A percentile compares a stretch with the other conserved stretches of the same genome.
These are phyloP conservation scores for Nephrotoma flavescens DNA, from an alignment of 2,888 invertebrate genomes.

Conservation along the genomic window DNA sequence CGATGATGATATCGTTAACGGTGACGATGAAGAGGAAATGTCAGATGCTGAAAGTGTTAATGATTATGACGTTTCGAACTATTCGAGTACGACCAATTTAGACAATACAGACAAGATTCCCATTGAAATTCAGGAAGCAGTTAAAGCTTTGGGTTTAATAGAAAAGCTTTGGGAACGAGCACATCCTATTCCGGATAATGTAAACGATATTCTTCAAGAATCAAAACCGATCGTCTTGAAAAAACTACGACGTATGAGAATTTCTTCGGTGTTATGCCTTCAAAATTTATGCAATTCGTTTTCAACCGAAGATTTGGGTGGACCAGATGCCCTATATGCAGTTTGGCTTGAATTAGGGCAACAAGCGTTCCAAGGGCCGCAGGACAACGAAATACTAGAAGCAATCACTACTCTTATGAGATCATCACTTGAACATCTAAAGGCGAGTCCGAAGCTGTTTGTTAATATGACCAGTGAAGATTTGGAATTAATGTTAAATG, in stretches of 20 bases:
- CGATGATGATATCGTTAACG: conserved; percentile 35
- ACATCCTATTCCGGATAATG: conserved; percentile 37
- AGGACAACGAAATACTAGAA: conserved; percentile 42
- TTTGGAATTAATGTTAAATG: conserved; percentile 40
- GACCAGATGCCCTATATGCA: conserved; percentile 41
- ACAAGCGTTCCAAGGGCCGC: conserved; percentile 40
- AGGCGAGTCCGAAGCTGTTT: conserved; percentile 35
- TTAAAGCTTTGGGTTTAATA: conserved; percentile 42
- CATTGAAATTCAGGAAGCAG: conserved; percentile 42
- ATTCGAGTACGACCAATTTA: conserved; percentile 15
- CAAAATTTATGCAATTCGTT: conserved; percentile 52
- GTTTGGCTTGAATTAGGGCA: conserved; percentile 53
- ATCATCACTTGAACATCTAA: conserved; percentile 54
- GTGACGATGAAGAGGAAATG: conserved; percentile 33
- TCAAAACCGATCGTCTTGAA: conserved; percentile 34
- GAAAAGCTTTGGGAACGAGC: conserved; percentile 33
- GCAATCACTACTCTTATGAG: conserved; percentile 60
- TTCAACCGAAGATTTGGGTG: conserved; percentile 48
- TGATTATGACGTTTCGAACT: conserved; percentile 24
- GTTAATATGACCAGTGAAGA: conserved; percentile 40
- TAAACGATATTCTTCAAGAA: conserved; percentile 36
- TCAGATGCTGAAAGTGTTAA: conserved; percentile 32
- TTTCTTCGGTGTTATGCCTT: conserved; percentile 49
- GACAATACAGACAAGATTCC: conserved; percentile 36
- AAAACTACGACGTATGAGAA: conserved; percentile 40